Evolutionary conservation across 2,113 vertebrate species (phyloP), one percentile per base, ranked within the genome.

Genomic region (Aldabrachelys gigantea): DNA sequence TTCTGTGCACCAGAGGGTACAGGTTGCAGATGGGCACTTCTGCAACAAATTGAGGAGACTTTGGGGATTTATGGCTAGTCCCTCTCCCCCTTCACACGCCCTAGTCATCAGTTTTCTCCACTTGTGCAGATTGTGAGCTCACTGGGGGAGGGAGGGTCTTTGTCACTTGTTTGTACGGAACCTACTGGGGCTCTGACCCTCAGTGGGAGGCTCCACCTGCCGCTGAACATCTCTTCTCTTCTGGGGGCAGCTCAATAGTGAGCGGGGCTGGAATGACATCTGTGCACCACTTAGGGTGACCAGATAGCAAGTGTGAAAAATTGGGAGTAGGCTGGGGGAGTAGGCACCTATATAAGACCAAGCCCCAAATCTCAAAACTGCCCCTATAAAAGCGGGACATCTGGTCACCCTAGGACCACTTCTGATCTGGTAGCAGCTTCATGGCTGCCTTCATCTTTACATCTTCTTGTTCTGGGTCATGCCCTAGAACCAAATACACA

Each of bases 281-380:
- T 10, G 65, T 10, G 65, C 65, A 9, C 65, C 19, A 38, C n/a
- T 38, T 31, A 62, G 29, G 12, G 29, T 14, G 57, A 62, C 27
- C 8, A 1, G 35, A 69, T 3, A n/a, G 35, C 31, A 35, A 9
- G 31, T n/a, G 16, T 69, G 31, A 69, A 69, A 69, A 69, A 35
- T 69, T 7, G 31, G 31, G 65, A 3, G 5, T 16, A 8, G 17
- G 3, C 2, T 3, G 27, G 31, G 8, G 12, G 12, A 13, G 3
- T 8, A 38, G n/a, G 35, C 31, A 21, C 35, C 65, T 19, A 2
- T 19, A 2, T n/a, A 19, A n/a, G 31, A n/a, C 35, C 10, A 69
- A 21, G 65, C 35, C 65, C 65, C 16, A 8, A 19, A n/a, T n/a
- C 35, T 21, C 16, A 21, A n/a, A 16, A 5, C 35, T n/a, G 62